Base-by-base conservation (phyloP, 2,888 invertebrate genomes). In the Calameuta pallipes region DNA sequence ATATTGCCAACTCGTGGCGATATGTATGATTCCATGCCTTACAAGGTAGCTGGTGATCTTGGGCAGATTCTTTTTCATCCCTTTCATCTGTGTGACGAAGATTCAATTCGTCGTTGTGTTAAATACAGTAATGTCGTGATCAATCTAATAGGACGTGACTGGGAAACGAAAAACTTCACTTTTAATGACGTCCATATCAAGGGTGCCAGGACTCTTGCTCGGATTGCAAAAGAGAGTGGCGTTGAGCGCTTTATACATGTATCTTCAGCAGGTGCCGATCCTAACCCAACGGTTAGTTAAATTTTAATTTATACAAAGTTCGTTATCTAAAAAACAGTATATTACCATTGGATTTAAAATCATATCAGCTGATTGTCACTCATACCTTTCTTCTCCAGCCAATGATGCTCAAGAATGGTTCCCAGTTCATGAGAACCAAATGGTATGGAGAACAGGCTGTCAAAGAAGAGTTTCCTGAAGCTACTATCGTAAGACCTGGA, bases 61-160 rank as follows among this genome's bases (percentile, higher is more conserved):
- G 99, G 99, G 3, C 99, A 99, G 93, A 95, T 99, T 11, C 93
- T 98, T 15, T 99, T 98, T 88, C 95, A 97, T 89, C 97, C 96
- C 15, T 98, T 94, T 91, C 92, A 98, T 88, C 89, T 99, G 73
- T 92, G 94, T 70, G 98, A 99, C 93, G 97, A 98, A 83, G 96
- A 96, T 69, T 95, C 97, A 0, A 96, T 99, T 85, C 93, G 94
- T 3, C 96, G 95, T 87, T 95, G 96, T 13, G 95, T 99, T 69
- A 96, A 96, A 89, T 96, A 99, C 92, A 99, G 99, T 1, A 98
- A 99, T 93, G 97, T 99, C 76, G 99, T 99, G 1, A 95, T 99
- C 83, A 99, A 99, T 92, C 93, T 99, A 79, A 94, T 99, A 82
- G 99, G 99, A 6, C 94, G 97, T 69, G 97, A 98, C 85, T 97